These are phyloP conservation scores for Streblospio benedicti DNA, from an alignment of 1,140 invertebrate genomes.

Conservation along the genomic window DNA sequence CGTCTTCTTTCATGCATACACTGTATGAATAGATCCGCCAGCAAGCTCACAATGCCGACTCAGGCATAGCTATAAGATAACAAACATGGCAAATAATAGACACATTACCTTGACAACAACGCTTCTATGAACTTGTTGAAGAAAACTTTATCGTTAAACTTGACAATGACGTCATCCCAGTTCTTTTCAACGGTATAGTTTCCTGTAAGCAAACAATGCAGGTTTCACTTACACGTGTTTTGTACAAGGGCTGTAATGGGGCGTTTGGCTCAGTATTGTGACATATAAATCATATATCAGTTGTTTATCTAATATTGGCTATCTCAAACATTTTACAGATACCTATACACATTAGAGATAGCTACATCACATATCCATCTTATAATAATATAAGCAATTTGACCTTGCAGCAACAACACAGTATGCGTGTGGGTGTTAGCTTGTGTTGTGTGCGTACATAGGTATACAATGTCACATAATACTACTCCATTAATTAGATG, in stretches of 20 bases:
- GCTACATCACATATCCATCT: not conserved
- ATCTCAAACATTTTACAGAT: not conserved
- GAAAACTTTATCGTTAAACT: conserved; percentile 9
- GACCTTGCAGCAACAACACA: too few species aligned
- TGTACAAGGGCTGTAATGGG: not conserved
- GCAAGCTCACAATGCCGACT: too few species aligned
- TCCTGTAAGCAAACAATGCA: not conserved
- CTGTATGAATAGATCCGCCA: too few species aligned
- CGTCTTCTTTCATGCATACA: too few species aligned
- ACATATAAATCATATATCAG: not conserved
- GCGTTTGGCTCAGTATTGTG: not conserved
- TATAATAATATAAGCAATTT: too few species aligned
- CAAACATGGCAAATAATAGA: too few species aligned
- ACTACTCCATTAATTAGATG: too few species aligned
- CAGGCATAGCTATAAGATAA: too few species aligned
- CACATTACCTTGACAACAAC: not conserved
- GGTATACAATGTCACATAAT: too few species aligned
- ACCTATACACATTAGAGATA: not conserved
- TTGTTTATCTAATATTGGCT: not conserved
- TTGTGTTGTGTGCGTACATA: too few species aligned
- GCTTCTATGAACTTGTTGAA: conserved; percentile 9
- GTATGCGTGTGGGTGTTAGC: too few species aligned
- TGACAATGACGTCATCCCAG: conserved; percentile 8
- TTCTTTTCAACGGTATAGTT: conserved; percentile 13
- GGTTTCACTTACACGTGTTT: not conserved